A percentile compares a stretch with the other conserved stretches of the same genome.
These are phyloP conservation scores for Vanessa tameamea DNA, from an alignment of 1,140 invertebrate species.

Conservation along the genomic window DNA sequence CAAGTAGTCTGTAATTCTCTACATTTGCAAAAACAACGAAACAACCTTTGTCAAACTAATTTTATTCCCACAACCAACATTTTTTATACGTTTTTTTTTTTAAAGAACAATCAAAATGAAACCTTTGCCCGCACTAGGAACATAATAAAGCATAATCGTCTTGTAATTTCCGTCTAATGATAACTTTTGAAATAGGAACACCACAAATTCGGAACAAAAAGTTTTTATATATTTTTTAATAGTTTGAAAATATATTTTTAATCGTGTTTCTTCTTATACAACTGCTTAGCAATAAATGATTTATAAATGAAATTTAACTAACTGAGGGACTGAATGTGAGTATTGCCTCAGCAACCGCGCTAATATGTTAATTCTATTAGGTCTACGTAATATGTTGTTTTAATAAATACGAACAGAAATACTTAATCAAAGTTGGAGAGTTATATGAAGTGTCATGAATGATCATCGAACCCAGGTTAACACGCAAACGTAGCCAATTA, in stretches of 20 bases:
- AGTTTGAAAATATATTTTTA: not conserved
- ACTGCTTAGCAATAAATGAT: not conserved
- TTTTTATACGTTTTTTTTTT: not conserved
- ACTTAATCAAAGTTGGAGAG: no score
- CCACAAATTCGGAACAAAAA: slow-evolving; percentile 6
- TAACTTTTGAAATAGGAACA: slow-evolving; percentile 16
- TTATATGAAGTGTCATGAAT: no score
- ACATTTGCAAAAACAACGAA: no score
- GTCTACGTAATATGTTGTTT: no score
- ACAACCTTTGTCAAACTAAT: not conserved
- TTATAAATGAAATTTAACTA: not conserved
- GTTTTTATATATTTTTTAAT: slow-evolving; percentile 6
- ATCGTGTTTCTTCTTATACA: not conserved
- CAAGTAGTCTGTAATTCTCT: no score
- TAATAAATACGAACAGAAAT: no score
- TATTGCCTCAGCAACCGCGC: no score
- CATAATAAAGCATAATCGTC: slow-evolving; percentile 15
- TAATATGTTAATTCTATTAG: no score
- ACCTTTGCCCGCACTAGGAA: not conserved
- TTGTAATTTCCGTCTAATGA: slow-evolving; percentile 21
- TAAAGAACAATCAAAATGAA: not conserved
- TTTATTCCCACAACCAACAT: not conserved
- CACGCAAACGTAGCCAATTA: no score
- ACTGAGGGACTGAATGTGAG: no score
- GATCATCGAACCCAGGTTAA: no score